Conservation (phyloP, 2,797 vertebrate species). For the Malacoraja senta region DNA sequence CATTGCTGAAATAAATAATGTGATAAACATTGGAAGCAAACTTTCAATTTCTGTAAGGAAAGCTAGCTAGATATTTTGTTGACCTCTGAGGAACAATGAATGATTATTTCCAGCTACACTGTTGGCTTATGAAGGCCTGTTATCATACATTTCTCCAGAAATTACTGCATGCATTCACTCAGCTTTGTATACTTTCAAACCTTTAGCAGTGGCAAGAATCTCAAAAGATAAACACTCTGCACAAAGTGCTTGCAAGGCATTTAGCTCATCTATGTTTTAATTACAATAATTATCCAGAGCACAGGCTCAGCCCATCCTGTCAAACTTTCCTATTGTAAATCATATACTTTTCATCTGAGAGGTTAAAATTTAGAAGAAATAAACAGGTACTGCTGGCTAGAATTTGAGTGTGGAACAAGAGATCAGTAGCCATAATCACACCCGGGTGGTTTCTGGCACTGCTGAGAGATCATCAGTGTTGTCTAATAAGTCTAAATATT, state of each 20-base stretch:
- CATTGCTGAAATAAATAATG: not conserved
- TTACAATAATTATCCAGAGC: conserved; percentile 21
- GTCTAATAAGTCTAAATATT: not conserved
- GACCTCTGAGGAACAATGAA: not conserved
- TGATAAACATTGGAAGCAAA: not conserved
- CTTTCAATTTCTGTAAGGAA: not conserved
- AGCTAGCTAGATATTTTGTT: not conserved
- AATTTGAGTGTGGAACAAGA: not conserved
- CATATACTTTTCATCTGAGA: not conserved
- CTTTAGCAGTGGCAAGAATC: conserved; percentile 4
- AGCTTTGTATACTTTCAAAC: not conserved
- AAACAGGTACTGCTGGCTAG: not conserved
- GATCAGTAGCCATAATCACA: not conserved
- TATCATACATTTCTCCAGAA: not conserved
- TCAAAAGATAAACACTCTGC: not conserved
- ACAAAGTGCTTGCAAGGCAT: conserved; percentile 7
- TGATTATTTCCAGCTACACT: conserved; percentile 11
- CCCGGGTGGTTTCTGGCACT: not conserved
- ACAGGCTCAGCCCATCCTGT: not conserved
- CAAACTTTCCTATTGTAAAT: not conserved
- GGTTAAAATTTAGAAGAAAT: not conserved
- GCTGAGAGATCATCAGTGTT: not conserved
- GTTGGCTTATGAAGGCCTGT: not conserved
- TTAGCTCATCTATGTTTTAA: not conserved
- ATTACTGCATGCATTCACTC: not conserved